Base-by-base conservation (phyloP, 2,888 invertebrate genomes). In the Trisateles emortualis region DNA sequence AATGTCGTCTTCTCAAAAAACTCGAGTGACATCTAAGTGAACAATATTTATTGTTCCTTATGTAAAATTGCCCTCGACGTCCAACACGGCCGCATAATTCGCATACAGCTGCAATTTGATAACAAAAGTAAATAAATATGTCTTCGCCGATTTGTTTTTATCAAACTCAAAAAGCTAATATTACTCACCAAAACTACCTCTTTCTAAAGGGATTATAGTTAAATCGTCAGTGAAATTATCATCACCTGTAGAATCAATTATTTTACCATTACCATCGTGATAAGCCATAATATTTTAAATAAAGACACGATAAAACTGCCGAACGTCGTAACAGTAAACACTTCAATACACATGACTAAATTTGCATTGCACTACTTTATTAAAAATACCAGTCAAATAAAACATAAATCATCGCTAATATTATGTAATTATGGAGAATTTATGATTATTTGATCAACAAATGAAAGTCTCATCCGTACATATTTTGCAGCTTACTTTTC, bases 121-220 rank as follows among this genome's bases (percentile, higher is more conserved):
- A 50, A 44, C 35, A 59, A 42, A 24, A 52, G 10, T 48, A 48
- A 52, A 45, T 57, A 39, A 35, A 46, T 50, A 11, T 26, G 38
- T 10, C 13, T 3, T 4, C 13, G 50, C 14, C 10, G 13, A 42
- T 32, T 41, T 43, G 13, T 40, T 13, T 40, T 38, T 48, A 43
- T 10, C 36, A 55, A 1, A 39, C 19, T 32, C 2, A 13, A 11
- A 19, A 2, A 22, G 17, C 1, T 48, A n/a, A n/a, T n/a, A n/a
- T n/a, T n/a, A 76, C 95, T 94, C 93, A 97, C 97, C 97, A 93
- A 97, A 97, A 88, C 96, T 97, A 87, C 97, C 97, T 88, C 96
- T 97, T 86, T 96, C 95, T 79, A 98, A 96, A 48, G 98, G 97
- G 88, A 98, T 96, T 78, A 97, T 96, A 63, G 96, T 96, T 57